Conservation (phyloP, 1,140 invertebrate genomes). For the Holcopasites calliopsidis region DNA sequence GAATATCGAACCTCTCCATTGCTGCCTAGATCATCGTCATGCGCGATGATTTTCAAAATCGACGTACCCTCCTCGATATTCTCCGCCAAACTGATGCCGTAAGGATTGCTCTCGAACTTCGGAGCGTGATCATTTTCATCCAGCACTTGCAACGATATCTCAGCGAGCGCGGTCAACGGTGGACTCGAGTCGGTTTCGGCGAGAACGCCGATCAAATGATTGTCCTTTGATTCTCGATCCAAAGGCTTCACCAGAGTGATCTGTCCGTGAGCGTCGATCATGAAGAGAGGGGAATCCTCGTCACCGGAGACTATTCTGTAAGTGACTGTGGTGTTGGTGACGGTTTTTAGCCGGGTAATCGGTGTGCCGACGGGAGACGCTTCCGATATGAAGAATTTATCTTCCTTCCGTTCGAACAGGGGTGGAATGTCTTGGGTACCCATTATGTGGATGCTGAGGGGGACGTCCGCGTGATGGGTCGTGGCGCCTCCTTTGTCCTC, state of each 20-base stretch:
- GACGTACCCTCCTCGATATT: slow-evolving; percentile 89
- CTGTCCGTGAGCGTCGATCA: slow-evolving; percentile 87
- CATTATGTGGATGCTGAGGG: slow-evolving; percentile 89
- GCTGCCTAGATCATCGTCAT: slow-evolving; percentile 90
- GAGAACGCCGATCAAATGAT: slow-evolving; percentile 88
- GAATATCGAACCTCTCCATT: slow-evolving; percentile 93
- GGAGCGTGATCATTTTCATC: slow-evolving; percentile 96
- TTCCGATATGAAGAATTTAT: slow-evolving; percentile 90
- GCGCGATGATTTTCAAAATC: slow-evolving; percentile 89
- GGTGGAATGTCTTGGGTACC: slow-evolving; percentile 85
- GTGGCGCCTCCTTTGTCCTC: slow-evolving; percentile 88
- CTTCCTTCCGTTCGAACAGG: slow-evolving; percentile 85
- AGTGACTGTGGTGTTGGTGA: slow-evolving; percentile 81
- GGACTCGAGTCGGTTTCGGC: slow-evolving; percentile 90
- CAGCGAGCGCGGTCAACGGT: slow-evolving; percentile 85
- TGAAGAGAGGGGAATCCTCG: slow-evolving; percentile 84
- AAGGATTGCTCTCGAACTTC: slow-evolving; percentile 90
- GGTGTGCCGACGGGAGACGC: slow-evolving; percentile 85
- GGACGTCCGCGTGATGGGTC: slow-evolving; percentile 87
- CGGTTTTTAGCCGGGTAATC: slow-evolving; percentile 83
- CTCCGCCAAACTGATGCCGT: slow-evolving; percentile 88
- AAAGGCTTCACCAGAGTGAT: slow-evolving; percentile 86
- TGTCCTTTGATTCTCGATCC: slow-evolving; percentile 87
- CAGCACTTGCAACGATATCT: slow-evolving; percentile 89
- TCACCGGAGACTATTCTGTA: slow-evolving; percentile 86